Percentiles rank a stretch among this genome's conserved stretches.
Evolutionary conservation across 2,888 invertebrate genomes (phyloP).

Genomic region (Morpho helenor): DNA sequence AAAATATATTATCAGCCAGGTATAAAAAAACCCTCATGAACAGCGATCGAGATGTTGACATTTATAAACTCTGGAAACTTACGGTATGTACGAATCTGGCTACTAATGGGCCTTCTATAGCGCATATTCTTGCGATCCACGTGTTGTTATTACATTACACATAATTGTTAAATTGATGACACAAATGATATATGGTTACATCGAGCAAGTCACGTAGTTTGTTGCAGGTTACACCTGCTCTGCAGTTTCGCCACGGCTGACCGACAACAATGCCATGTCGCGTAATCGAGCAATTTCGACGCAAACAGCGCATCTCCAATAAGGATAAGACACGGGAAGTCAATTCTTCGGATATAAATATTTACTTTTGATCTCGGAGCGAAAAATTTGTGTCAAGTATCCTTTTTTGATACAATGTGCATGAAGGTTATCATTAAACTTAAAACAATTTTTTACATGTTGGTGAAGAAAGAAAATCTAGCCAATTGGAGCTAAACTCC

Average conservation of each 20-base stretch:
- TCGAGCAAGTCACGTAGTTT: conserved; percentile 53
- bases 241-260: conserved; percentile 57
- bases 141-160: conserved; percentile 15
- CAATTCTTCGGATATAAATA: conserved; percentile 34
- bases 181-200: conserved; percentile 28
- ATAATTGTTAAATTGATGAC: conserved; percentile 28
- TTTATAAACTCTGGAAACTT: too few species aligned
- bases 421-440: not conserved
- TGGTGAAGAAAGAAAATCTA: conserved; percentile 1
- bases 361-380: conserved; percentile 25
- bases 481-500: conserved; percentile 3
- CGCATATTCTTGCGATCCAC: not conserved
- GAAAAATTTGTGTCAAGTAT: conserved; percentile 1
- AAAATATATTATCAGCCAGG: too few species aligned
- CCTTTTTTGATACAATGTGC: not conserved
- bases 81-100: too few species aligned
- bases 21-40: too few species aligned
- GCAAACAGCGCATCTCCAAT: conserved; percentile 60
- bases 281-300: conserved; percentile 65
- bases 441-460: not conserved
- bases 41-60: too few species aligned
- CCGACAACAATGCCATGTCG: conserved; percentile 62
- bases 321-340: conserved; percentile 61
- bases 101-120: not conserved
- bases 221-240: conserved; percentile 59